Base-by-base conservation (phyloP, 37 sponge, comb jelly and placozoan genomes). In the Hexactinellida sp. region DNA sequence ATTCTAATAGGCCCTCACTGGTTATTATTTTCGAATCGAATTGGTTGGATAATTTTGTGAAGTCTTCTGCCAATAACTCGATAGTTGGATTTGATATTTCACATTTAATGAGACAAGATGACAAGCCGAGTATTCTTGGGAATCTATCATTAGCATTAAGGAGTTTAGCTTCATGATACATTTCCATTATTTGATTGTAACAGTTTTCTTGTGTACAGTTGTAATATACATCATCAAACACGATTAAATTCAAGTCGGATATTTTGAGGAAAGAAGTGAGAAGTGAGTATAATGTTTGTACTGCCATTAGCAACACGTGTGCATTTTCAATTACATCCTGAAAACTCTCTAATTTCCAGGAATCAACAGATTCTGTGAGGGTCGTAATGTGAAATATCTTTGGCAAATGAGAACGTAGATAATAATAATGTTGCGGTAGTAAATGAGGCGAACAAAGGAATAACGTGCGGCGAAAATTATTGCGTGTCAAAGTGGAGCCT, bases 151-250 rank as follows among this genome's bases (percentile, higher is more conserved):
- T 63, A 25, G 21, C 32, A 63, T 7, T 63, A 25, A 21, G 19
- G 3, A 63, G 25, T 63, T 63, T 63, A 28, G 76, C 30, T n/a
- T n/a, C 5, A 3, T 25, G 5, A 63, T 63, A 63, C 21, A 63
- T 32, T 3, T 63, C 30, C 34, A 63, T 63, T 63, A 63, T 63
- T 63, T 28, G 3, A 25, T 63, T 63, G 47, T 41, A 41, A 16
- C 13, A 13, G 34, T 25, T 63, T 63, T 63, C 28, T 32, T 63
- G 32, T 21, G 30, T 25, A 63, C 13, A 25, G 76, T 63, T n/a
- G 76, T 63, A 63, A 63, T 63, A 47, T 19, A 47, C 52, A 47
- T 63, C 30, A 63, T 63, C 76, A 63, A 63, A 63, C 13, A 63
- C 30, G 13, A 63, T 63, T 28, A 63, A 63, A 63, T 63, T 63